Conservation (phyloP, 2,888 invertebrate species). For the Scaptodrosophila latifasciaeformis region DNA sequence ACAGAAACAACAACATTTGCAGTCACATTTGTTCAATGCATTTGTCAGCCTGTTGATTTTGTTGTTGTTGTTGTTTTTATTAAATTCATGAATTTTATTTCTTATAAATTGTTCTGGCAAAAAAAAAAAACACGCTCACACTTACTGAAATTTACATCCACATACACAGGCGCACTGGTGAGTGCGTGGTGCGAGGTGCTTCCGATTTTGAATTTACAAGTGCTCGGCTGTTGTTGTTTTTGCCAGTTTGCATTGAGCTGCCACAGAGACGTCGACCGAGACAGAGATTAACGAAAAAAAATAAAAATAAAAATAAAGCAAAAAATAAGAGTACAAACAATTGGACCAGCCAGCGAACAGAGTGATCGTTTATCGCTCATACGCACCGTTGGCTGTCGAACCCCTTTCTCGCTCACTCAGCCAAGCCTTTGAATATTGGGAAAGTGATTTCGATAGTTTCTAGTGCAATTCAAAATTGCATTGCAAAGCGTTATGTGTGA, state of each 20-base stretch:
- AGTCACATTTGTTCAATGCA: constrained; percentile 47
- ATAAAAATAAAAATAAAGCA: too few species aligned
- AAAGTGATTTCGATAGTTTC: constrained; percentile 40
- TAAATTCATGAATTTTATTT: constrained; percentile 32
- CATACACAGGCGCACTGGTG: not conserved
- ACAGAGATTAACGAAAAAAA: too few species aligned
- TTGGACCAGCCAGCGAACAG: constrained; percentile 8
- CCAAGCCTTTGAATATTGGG: constrained; percentile 42
- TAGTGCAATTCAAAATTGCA: not conserved
- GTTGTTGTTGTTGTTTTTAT: constrained; percentile 13
- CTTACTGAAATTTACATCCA: not conserved
- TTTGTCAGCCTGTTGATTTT: constrained; percentile 35
- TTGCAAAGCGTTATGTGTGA: too few species aligned
- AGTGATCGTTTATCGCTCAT: constrained; percentile 47
- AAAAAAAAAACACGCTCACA: not conserved
- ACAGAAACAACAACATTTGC: not conserved
- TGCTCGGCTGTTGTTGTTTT: not conserved
- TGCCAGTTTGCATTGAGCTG: constrained; percentile 46
- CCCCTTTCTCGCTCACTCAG: not conserved
- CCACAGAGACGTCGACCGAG: constrained; percentile 1
- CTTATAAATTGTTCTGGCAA: constrained; percentile 54
- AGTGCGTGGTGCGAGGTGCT: constrained; percentile 41
- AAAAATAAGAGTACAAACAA: too few species aligned
- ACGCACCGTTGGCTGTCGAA: constrained; percentile 36
- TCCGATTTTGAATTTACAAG: constrained; percentile 59